Evolutionary conservation across 2,797 vertebrate species (phyloP).

Genomic region (Muscicapa comitata): DNA sequence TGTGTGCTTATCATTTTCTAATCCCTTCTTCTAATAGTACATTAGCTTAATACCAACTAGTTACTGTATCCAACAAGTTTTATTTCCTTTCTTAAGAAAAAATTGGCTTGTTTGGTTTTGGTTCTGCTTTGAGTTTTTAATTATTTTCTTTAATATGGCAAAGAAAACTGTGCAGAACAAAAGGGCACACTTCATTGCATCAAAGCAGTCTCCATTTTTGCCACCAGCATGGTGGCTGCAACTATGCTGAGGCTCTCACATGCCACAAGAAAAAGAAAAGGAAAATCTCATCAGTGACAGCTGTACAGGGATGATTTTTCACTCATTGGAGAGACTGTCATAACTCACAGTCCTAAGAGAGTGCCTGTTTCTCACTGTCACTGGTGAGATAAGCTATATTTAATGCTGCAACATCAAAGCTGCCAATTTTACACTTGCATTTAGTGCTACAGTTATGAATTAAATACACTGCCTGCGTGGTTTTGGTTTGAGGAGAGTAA

Average conservation of each 20-base stretch:
- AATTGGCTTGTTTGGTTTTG: neutral
- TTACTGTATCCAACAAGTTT: neutral
- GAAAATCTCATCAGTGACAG: conserved; percentile 22
- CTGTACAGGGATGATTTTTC: conserved; percentile 57
- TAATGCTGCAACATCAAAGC: conserved; percentile 31
- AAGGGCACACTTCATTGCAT: neutral
- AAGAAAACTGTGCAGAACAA: neutral
- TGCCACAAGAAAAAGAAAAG: neutral
- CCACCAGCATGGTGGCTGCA: neutral
- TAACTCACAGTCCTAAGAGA: conserved; percentile 66
- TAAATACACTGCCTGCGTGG: neutral
- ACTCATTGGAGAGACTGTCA: conserved; percentile 58
- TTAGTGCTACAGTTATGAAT: conserved; percentile 25
- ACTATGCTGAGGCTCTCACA: neutral
- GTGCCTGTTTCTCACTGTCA: conserved; percentile 67
- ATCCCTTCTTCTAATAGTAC: neutral
- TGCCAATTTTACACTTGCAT: conserved; percentile 64
- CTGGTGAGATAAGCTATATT: conserved; percentile 65
- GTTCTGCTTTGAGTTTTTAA: neutral
- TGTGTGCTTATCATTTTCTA: neutral
- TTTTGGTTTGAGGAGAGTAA: conserved; percentile 31
- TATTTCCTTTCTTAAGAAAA: neutral
- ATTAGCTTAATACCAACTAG: neutral
- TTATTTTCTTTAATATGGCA: neutral
- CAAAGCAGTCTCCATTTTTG: neutral